Conservation (phyloP, 1,140 invertebrate species). For the Anadara kagoshimensis region DNA sequence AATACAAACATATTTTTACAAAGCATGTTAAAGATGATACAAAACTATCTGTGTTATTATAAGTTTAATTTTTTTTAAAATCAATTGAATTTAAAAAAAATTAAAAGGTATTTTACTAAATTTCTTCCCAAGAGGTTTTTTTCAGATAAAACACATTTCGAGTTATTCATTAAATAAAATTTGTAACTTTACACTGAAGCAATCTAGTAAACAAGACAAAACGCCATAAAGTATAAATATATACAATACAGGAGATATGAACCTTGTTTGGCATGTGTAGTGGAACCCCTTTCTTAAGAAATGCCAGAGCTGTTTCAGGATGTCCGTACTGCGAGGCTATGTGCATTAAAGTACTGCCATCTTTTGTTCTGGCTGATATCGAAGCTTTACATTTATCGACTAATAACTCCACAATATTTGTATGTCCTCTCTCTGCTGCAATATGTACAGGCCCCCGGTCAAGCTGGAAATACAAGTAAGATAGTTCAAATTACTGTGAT, state of each 20-base stretch:
- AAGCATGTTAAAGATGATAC: not conserved
- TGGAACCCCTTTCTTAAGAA: slow-evolving; percentile 99
- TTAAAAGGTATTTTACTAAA: not conserved
- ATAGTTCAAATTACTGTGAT: not conserved
- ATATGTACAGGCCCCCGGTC: slow-evolving; percentile 97
- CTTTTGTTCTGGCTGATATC: slow-evolving; percentile 77
- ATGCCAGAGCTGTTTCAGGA: slow-evolving; percentile 98
- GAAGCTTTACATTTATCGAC: slow-evolving; percentile 98
- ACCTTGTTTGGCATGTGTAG: slow-evolving; percentile 98
- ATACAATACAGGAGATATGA: not conserved
- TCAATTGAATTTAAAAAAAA: not conserved
- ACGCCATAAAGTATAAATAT: not conserved
- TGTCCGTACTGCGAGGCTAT: slow-evolving; percentile 96
- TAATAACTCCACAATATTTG: slow-evolving; percentile 93
- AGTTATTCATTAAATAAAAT: too few species aligned
- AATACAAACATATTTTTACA: too few species aligned
- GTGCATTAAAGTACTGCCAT: slow-evolving; percentile 98
- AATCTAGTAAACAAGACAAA: not conserved
- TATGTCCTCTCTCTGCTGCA: slow-evolving; percentile 97
- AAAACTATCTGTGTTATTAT: not conserved
- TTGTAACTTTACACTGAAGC: not conserved
- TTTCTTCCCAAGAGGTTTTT: too few species aligned
- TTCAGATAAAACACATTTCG: too few species aligned
- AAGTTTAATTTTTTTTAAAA: not conserved
- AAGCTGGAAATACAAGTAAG: slow-evolving; percentile 68